phyloP scores from a whole-genome alignment of 2,113 vertebrate genomes.

The Cynoglossus semilaevis region DNA sequence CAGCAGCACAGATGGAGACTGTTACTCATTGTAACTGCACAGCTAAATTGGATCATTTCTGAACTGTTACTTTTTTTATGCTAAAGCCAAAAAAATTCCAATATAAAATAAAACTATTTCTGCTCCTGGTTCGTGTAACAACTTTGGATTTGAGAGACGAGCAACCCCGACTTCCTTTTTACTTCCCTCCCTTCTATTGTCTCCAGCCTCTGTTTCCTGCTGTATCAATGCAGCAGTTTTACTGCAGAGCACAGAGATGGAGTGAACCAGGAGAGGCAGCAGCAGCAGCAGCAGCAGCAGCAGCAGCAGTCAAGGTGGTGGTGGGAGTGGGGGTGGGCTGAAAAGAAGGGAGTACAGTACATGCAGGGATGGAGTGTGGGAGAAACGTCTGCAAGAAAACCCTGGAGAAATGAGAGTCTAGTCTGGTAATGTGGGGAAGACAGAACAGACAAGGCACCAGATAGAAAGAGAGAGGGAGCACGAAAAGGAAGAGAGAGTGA shows the following conservation, averaged over 20 bases:
- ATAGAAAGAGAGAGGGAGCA: background rate
- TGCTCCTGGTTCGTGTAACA: background rate
- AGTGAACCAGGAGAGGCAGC: constrained; percentile 61
- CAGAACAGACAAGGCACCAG: background rate
- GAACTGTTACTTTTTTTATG: too few species aligned
- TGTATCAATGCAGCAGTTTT: constrained; percentile 78
- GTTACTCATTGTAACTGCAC: too few species aligned
- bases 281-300: background rate
- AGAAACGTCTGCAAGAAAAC: constrained; percentile 22
- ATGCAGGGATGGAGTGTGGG: constrained; percentile 33
- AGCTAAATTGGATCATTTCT: too few species aligned
- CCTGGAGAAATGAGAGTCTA: constrained; percentile 32
- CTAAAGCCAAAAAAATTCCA: too few species aligned
- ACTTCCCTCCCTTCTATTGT: constrained; percentile 71
- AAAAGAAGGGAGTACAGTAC: constrained; percentile 50
- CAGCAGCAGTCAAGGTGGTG: background rate
- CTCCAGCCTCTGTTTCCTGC: constrained; percentile 66
- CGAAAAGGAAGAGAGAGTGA: constrained; percentile 4
- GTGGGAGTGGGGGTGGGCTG: constrained; percentile 34
- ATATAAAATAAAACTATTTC: too few species aligned
- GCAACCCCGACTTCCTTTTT: constrained; percentile 26
- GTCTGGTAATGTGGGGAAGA: constrained; percentile 3
- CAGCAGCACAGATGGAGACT: too few species aligned
- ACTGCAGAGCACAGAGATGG: constrained; percentile 74
- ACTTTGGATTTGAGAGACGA: constrained; percentile 27